These are phyloP conservation scores for Sorex araneus DNA, from an alignment of 2,113 vertebrate species.

Conservation along the genomic window DNA sequence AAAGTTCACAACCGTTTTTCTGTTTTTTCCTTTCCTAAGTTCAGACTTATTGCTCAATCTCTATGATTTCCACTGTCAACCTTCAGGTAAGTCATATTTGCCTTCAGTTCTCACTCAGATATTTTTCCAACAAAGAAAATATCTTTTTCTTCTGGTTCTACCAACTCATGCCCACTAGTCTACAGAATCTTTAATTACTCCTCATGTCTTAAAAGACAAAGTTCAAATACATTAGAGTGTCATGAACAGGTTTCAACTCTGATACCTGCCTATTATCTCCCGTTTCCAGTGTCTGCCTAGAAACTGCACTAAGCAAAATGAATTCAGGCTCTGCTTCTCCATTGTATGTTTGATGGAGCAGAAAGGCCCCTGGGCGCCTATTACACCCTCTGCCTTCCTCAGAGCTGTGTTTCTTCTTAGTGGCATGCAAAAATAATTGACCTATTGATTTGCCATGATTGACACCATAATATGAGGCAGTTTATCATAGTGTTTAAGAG, in stretches of 20 bases:
- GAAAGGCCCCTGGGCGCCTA: background rate
- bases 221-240: background rate
- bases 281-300: background rate
- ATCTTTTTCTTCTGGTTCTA: background rate
- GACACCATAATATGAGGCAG: background rate
- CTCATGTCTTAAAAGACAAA: background rate
- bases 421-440: background rate
- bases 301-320: background rate
- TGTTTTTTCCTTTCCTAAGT: background rate
- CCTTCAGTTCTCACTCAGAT: background rate
- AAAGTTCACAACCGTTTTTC: background rate
- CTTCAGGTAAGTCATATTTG: background rate
- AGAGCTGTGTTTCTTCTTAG: background rate
- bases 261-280: background rate
- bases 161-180: background rate
- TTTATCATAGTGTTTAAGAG: background rate
- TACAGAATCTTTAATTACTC: constrained; percentile 9
- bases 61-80: background rate
- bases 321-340: background rate
- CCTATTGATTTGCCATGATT: background rate
- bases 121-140: background rate
- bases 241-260: background rate
- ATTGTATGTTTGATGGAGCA: background rate
- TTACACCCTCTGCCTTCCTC: background rate
- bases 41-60: background rate